Conservation (phyloP, 2,888 invertebrate genomes). For the Drosophila meridiana region DNA sequence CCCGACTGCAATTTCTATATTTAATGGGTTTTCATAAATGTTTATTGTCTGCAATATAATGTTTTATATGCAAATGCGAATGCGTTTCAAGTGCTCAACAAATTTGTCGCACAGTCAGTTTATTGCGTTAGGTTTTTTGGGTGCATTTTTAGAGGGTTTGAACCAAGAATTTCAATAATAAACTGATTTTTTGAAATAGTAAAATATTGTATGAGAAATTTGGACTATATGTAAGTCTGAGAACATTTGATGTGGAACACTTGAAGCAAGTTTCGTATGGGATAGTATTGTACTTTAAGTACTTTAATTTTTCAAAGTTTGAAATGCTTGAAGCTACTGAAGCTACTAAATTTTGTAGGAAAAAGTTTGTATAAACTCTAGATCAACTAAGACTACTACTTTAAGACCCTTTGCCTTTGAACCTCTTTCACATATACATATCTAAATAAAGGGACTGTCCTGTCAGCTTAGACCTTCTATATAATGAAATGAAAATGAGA, state of each 20-base stretch:
- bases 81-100: conserved; percentile 32
- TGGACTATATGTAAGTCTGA: neutral
- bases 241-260: too few species aligned
- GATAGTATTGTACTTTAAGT: too few species aligned
- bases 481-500: conserved; percentile 1
- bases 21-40: conserved; percentile 80
- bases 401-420: neutral
- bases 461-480: neutral
- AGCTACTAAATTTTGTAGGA: too few species aligned
- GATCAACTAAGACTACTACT: neutral
- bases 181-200: neutral
- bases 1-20: conserved; percentile 30
- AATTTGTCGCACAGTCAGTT: conserved; percentile 65
- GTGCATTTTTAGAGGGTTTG: neutral
- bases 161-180: neutral
- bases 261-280: too few species aligned
- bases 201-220: neutral
- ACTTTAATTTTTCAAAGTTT: too few species aligned
- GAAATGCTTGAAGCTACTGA: too few species aligned
- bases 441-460: neutral
- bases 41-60: conserved; percentile 77
- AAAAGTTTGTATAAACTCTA: neutral
- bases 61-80: conserved; percentile 65
- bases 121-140: conserved; percentile 8
- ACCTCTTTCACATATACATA: neutral